Evolutionary conservation across 2,888 invertebrate species (phyloP), one percentile per base, ranked within the genome.

Genomic region (Temnothorax ravouxi): DNA sequence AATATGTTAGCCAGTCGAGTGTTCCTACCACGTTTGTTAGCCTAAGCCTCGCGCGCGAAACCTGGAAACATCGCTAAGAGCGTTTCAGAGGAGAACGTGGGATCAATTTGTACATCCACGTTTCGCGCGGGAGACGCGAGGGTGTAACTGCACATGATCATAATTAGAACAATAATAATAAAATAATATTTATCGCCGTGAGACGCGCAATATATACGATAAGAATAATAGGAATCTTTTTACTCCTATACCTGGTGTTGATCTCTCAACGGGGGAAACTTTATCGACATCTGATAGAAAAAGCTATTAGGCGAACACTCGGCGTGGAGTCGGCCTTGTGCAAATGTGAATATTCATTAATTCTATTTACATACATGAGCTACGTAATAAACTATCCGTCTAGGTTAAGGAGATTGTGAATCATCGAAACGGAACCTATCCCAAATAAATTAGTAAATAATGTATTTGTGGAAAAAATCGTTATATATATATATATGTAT

Each of bases 201-300:
- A 67, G 21, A 50, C 18, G 71, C 56, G 69, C 66, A 71, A 56
- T 82, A 69, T 47, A 74, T 86, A 74, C 29, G 54, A 72, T 85
- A 86, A 84, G 84, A 87, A 66, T 91, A 90, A 85, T 91, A 90
- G 91, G 90, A 91, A 90, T 89, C 85, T 67, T 88, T 88, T 81
- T 79, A 79, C 67, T 84, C 56, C 72, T 75, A 66, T 75, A 66
- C 41, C 71, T 82, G 71, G 71, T 56, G 61, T 66, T 81, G 61
- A 64, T 56, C 41, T 47, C 50, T 66, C 56, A 74, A 80, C 72
- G 59, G 34, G 72, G 21, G 50, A 72, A 74, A 52, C n/a, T 77
- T 83, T 82, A 47, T 81, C 77, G 85, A 56, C 18, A 9, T 77
- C 38, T 71, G 38, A 56, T 83, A 64, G 62, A 84, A 83, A 66